phyloP scores from a whole-genome alignment of 2,113 vertebrate genomes.

The Neodontobutis hainanensis region DNA sequence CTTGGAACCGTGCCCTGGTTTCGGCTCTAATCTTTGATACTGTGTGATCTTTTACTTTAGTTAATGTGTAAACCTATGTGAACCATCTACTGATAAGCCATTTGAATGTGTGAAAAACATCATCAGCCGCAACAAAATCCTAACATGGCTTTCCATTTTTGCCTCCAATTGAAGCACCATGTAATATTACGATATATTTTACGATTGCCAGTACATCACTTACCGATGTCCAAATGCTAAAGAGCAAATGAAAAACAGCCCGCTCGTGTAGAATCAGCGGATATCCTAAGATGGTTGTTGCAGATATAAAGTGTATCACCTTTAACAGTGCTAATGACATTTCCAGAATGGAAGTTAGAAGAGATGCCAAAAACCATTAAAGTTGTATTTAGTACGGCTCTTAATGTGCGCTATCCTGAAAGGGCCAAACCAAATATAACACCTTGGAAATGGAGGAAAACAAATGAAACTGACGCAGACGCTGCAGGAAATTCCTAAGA shows the following conservation, averaged over 20 bases:
- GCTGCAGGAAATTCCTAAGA: constrained; percentile 32
- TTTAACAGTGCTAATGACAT: constrained; percentile 50
- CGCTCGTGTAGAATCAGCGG: constrained; percentile 51
- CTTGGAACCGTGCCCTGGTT: too few relatives aligned
- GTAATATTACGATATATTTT: neutral
- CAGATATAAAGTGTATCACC: constrained; percentile 59
- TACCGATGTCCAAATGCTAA: neutral
- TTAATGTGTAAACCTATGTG: constrained; percentile 56
- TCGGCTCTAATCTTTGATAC: too few relatives aligned
- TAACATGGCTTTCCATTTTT: neutral
- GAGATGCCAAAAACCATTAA: constrained; percentile 61
- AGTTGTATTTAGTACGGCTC: constrained; percentile 46
- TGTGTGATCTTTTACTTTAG: neutral
- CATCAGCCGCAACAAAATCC: neutral
- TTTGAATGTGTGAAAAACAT: neutral
- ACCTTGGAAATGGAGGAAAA: constrained; percentile 53
- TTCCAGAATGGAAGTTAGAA: constrained; percentile 73
- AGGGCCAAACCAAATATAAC: constrained; percentile 34
- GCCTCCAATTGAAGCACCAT: neutral
- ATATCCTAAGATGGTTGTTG: constrained; percentile 56
- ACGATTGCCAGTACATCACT: neutral
- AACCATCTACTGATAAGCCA: constrained; percentile 25
- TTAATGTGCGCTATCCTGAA: constrained; percentile 55
- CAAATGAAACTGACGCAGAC: constrained; percentile 39
- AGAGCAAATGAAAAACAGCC: constrained; percentile 5